Evolutionary conservation across 2,797 vertebrate genomes (phyloP), one percentile per base, ranked within the genome.

Genomic region (Novumbra hubbsi): DNA sequence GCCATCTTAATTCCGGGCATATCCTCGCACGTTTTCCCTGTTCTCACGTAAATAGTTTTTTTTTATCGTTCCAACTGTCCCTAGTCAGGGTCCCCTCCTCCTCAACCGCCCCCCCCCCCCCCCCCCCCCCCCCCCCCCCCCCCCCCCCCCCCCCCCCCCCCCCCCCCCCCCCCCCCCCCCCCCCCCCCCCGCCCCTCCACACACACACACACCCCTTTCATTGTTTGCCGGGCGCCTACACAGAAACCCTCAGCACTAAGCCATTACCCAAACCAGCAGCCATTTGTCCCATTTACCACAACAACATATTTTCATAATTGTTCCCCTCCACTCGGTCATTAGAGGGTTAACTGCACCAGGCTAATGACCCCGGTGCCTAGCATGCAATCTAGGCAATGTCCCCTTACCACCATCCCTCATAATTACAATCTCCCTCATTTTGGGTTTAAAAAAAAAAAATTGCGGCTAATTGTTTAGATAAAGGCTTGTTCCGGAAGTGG

Each of bases 251-350:
- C 76, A 76, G 81, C 80, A 79, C 75, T 76, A 76, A 80, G 74
- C 76, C 80, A 84, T 86, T 87, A 85, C 41, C 41, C 75, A 67
- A 52, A 19, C 68, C 34, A 60, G 66, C 76, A 70, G 75, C 52
- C 73, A 64, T 79, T 76, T 24, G 50, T 64, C 65, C 79, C 52
- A 49, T 85, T 85, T 80, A 63, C 49, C 73, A 71, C 71, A 62
- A 19, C 41, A 73, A 75, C 83, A 86, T 86, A 75, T 78, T 57
- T 57, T 83, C 76, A 77, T 80, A 78, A 84, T 79, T 72, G 78
- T 82, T 84, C 71, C 73, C 64, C 78, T 73, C 65, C 76, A 78
- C 85, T 78, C 68, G 74, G 77, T 81, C 81, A 86, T 88, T 86
- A 86, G 75, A 64, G 64, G 38, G 74, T 81, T 88, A 84, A 88